Base-by-base conservation (phyloP, 2,888 invertebrate species). In the Loripinus fragilis region DNA sequence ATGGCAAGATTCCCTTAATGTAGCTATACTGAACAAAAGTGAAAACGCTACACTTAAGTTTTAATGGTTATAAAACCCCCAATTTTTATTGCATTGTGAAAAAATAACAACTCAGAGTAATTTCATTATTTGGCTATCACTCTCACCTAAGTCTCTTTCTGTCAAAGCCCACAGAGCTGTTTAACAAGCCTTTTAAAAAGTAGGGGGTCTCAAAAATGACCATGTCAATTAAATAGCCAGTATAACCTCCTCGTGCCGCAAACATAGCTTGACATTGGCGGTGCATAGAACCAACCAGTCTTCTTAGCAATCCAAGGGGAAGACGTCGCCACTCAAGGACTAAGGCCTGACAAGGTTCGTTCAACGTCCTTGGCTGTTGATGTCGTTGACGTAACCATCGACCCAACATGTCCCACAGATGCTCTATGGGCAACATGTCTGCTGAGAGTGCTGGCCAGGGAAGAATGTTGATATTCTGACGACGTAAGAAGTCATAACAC, bases 241-340 rank as follows among this genome's bases (percentile, higher is more conserved):
- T 79, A 41, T 68, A 64, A 23, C 64, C 50, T 5, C 71, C 67
- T 7, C 52, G 30, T 17, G 74, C 48, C 38, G 67, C 65, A 48
- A 78, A 64, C 12, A 77, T 67, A 48, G 74, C 74, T 55, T 71
- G 60, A 67, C 75, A 81, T 23, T 77, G 65, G 38, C 65, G 66
- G n/a, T 67, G 55, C 76, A 81, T 81, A 41, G 77, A 77, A 23
- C 42, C 38, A 41, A 72, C 55, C 20, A 78, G 48, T 64, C 30
- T 45, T 25, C 48, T 35, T 41, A 72, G 50, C 20, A 42, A 20
- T 2, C 48, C 48, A 23, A 67, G 50, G 33, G 76, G 76, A 76
- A 80, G 78, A 12, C 42, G 64, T 30, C 15, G 52, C 71, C 76
- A 80, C 70, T 80, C 80, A 15, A 42, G 33, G 42, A 66, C 41